phyloP scores from a whole-genome alignment of 2,888 invertebrate genomes.

The Drosophila paranaensis region DNA sequence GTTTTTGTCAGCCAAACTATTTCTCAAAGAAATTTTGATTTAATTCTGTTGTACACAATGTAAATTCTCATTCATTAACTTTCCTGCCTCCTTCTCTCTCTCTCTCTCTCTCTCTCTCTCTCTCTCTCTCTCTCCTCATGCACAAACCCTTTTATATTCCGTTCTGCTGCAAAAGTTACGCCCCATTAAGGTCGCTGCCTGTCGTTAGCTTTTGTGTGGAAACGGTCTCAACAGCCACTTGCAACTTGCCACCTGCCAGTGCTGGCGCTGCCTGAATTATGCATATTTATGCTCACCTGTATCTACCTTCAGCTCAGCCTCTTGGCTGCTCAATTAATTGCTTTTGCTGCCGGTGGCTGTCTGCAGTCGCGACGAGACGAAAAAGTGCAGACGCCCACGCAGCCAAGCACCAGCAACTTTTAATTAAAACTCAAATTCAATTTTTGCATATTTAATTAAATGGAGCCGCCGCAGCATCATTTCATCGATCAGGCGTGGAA shows the following conservation, averaged over 20 bases:
- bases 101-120: not conserved
- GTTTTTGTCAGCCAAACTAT: not conserved
- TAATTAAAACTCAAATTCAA: constrained; percentile 79
- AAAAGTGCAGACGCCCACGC: constrained; percentile 43
- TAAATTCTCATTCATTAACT: not conserved
- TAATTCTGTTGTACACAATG: not conserved
- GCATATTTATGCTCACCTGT: constrained; percentile 75
- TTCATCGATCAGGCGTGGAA: constrained; percentile 34
- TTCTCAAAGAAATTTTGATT: not conserved
- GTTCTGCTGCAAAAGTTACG: constrained; percentile 14
- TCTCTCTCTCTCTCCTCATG: not conserved
- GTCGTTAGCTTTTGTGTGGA: constrained; percentile 38
- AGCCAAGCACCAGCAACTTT: constrained; percentile 52
- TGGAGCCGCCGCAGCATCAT: constrained; percentile 25
- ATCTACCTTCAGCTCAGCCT: constrained; percentile 8
- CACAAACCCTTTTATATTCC: constrained; percentile 3
- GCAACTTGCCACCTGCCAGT: constrained; percentile 20
- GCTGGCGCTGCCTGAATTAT: constrained; percentile 56
- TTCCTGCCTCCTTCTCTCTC: not conserved
- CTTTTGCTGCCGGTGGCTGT: constrained; percentile 52
- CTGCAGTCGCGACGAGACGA: constrained; percentile 15
- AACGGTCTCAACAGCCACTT: constrained; percentile 42
- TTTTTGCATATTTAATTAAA: constrained; percentile 74
- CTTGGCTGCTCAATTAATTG: constrained; percentile 60
- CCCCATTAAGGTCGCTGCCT: constrained; percentile 33